These are phyloP conservation scores for Lasioglossum oenotherae DNA, from an alignment of 2,888 invertebrate species.

Conservation along the genomic window DNA sequence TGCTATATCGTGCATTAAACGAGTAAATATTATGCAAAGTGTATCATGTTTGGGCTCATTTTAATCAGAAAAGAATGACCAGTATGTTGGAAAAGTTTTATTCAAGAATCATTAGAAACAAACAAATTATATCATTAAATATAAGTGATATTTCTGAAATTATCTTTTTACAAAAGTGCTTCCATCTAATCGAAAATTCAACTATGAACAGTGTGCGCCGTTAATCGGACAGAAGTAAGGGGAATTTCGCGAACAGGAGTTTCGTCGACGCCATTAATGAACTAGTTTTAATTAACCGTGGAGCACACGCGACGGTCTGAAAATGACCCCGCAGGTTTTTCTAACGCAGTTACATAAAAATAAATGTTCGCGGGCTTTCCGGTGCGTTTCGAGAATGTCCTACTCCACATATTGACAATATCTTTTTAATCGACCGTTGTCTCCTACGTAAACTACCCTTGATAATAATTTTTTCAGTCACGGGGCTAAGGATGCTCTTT, in stretches of 20 bases:
- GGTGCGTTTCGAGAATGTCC: background rate
- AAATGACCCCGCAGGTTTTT: background rate
- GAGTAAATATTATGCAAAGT: background rate
- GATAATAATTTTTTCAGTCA: background rate
- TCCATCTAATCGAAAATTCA: background rate
- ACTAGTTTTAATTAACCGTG: constrained; percentile 2
- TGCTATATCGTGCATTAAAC: background rate
- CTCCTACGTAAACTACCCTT: background rate
- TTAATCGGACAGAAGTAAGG: background rate
- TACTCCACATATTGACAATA: background rate
- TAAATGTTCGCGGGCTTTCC: background rate
- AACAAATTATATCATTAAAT: background rate
- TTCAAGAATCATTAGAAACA: background rate
- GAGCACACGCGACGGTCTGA: background rate
- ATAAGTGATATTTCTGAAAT: background rate
- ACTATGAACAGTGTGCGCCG: background rate
- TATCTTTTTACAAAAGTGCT: background rate
- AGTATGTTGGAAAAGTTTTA: background rate
- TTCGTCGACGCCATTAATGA: background rate
- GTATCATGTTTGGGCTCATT: background rate
- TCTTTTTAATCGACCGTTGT: background rate
- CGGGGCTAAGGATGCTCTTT: background rate
- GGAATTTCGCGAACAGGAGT: background rate
- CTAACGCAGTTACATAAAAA: background rate
- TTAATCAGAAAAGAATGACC: background rate